Percentiles rank a stretch among this genome's conserved stretches.
These are phyloP conservation scores for Nerophis ophidion DNA, from an alignment of 2,113 vertebrate genomes.

Conservation along the genomic window DNA sequence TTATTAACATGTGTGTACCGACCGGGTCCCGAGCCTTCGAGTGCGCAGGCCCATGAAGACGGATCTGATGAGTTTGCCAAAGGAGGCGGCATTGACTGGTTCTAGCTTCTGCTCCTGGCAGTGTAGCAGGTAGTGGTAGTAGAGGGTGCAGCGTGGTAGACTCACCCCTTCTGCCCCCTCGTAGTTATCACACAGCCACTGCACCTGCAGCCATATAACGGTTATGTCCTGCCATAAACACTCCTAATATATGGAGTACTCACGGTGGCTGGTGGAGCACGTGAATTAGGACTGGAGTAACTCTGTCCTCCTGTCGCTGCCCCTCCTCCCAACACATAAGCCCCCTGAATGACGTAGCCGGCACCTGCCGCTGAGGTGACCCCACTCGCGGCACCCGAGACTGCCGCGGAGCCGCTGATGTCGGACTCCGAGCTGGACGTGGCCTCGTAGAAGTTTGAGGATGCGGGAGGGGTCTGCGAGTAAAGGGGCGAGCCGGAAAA, in stretches of 20 bases:
- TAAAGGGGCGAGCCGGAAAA: constrained; percentile 82
- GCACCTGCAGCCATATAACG: constrained; percentile 66
- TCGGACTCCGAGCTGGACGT: constrained; percentile 73
- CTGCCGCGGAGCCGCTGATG: constrained; percentile 65
- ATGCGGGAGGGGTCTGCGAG: constrained; percentile 71
- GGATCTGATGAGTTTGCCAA: constrained; percentile 89
- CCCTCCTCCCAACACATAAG: constrained; percentile 76
- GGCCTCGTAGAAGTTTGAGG: constrained; percentile 76
- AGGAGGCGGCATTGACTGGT: constrained; percentile 87
- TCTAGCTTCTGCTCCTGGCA: constrained; percentile 92
- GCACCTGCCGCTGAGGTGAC: constrained; percentile 38
- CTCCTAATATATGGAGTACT: constrained; percentile 47
- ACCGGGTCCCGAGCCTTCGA: constrained; percentile 84
- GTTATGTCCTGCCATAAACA: background rate
- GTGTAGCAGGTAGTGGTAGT: constrained; percentile 91
- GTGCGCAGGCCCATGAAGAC: constrained; percentile 89
- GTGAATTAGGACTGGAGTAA: constrained; percentile 80
- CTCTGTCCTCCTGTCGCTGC: constrained; percentile 70
- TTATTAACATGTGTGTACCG: background rate
- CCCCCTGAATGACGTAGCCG: constrained; percentile 80
- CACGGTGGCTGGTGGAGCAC: constrained; percentile 87
- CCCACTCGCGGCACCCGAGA: constrained; percentile 52
- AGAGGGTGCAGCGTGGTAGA: constrained; percentile 85
- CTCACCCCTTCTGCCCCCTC: constrained; percentile 90
- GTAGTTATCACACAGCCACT: constrained; percentile 90